Evolutionary conservation across 2,113 vertebrate genomes (phyloP), one percentile per base, ranked within the genome.

Genomic region (Leptobrachium ailaonicum): DNA sequence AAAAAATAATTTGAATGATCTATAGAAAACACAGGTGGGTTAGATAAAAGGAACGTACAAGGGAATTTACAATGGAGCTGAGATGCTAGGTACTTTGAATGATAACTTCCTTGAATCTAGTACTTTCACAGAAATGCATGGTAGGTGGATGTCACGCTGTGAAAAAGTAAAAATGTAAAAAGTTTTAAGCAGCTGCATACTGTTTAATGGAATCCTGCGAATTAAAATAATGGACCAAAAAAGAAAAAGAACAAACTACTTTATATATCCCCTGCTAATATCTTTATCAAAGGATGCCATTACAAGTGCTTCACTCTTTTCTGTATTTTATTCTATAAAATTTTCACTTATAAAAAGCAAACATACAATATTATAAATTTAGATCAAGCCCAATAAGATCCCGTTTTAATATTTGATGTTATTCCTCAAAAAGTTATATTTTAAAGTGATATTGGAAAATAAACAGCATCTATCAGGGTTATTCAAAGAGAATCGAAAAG

Each of bases 201-300:
- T 70, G 76, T 77, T 77, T 77, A 77, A 77, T 77, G 76, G 66
- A 69, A 77, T 32, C 53, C 67, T 45, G 47, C 70, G 66, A 77
- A 77, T 77, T 77, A 77, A 70, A 70, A 70, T 77, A 77, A 70
- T 77, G 76, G 50, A 70, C 41, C 20, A 40, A 69, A 68, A 76
- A 70, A 60, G 56, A 56, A 75, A 75, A 66, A 10, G 73, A 75
- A 75, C 73, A 41, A 7, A 42, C 56, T 62, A 43, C 66, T 77
- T 77, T 40, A 68, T 56, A 58, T 77, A 68, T 77, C 54, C 75
- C 50, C 66, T 77, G 67, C 76, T 77, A 77, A 67, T 68, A 69
- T 44, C 53, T 62, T 62, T 77, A 77, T 68, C 76, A 77, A 70
- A 77, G 67, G 50, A 76, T 66, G 12, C 20, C 47, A 32, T 32